Conservation (phyloP, 2,113 vertebrate genomes). For the Cyprinodon tularosa region DNA sequence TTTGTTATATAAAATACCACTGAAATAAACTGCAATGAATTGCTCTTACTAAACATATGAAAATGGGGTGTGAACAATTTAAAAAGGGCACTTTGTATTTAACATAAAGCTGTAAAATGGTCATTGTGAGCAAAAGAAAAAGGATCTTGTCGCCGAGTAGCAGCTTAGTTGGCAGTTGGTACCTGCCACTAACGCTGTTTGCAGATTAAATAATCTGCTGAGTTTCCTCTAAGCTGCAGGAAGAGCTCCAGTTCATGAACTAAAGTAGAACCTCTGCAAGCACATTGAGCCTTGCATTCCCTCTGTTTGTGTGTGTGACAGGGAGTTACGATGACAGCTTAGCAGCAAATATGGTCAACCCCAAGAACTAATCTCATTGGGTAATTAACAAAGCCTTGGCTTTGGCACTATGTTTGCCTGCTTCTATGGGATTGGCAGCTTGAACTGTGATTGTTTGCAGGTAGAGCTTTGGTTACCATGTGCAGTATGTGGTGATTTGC, state of each 20-base stretch:
- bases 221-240: conserved; percentile 16
- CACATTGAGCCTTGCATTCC: not conserved
- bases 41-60: no score
- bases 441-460: conserved; percentile 47
- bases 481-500: not conserved
- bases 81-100: no score
- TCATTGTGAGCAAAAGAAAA: not conserved
- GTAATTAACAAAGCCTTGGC: conserved; percentile 59
- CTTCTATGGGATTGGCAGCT: conserved; percentile 44
- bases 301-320: conserved; percentile 11
- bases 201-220: conserved; percentile 18
- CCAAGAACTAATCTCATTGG: conserved; percentile 51
- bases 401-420: conserved; percentile 55
- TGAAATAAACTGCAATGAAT: no score
- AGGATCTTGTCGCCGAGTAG: not conserved
- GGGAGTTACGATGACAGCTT: conserved; percentile 63
- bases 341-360: conserved; percentile 45
- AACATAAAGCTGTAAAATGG: not conserved
- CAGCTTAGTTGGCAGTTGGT: not conserved
- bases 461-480: conserved; percentile 24
- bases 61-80: no score
- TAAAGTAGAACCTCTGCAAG: conserved; percentile 3
- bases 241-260: conserved; percentile 7
- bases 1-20: no score
- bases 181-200: not conserved